Evolutionary conservation across 2,797 vertebrate species (phyloP).

Genomic region (Pangasius mekongensis): DNA sequence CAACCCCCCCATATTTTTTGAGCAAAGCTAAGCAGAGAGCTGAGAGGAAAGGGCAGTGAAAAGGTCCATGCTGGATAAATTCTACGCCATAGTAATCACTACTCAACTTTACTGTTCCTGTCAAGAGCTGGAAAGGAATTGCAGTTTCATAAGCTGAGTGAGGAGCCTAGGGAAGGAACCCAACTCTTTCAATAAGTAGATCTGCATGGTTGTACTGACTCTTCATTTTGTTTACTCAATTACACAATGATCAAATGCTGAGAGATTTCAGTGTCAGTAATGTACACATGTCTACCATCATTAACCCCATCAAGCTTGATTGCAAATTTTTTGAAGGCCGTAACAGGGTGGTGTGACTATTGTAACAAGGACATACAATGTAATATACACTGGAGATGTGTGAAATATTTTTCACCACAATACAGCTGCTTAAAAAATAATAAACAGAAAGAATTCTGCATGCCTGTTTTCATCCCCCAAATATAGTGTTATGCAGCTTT

Average conservation of each 20-base stretch:
- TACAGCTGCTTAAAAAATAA: neutral
- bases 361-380: neutral
- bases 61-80: slow-evolving; percentile 36
- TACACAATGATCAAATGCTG: neutral
- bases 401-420: neutral
- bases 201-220: neutral
- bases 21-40: slow-evolving; percentile 47
- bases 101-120: slow-evolving; percentile 31
- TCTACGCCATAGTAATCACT: slow-evolving; percentile 20
- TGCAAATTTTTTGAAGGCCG: neutral
- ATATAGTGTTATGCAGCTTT: neutral
- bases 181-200: neutral
- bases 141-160: neutral
- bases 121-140: slow-evolving; percentile 5
- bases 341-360: too few relatives aligned
- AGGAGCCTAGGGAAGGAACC: slow-evolving; percentile 7
- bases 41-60: slow-evolving; percentile 49
- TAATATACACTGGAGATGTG: neutral
- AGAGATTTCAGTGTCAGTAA: neutral
- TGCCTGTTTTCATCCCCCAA: neutral
- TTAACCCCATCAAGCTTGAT: neutral
- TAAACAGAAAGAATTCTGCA: neutral
- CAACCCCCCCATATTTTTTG: slow-evolving; percentile 3
- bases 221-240: neutral
- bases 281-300: neutral